Evolutionary conservation across 2,113 vertebrate genomes (phyloP).

Genomic region (Stomatorhinus ivindoensis): DNA sequence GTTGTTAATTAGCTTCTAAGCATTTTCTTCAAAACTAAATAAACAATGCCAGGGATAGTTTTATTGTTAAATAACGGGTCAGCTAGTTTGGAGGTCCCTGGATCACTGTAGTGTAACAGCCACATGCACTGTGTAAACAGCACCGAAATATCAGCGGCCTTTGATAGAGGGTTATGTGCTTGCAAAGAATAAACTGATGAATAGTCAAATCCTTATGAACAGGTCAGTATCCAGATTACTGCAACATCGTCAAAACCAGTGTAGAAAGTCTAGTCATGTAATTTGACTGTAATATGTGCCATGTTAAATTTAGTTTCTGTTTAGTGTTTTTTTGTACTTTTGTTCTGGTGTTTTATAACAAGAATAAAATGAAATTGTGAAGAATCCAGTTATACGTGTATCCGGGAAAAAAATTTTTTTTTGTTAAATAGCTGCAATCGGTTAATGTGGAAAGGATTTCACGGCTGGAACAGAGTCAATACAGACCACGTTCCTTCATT

Average conservation of each 20-base stretch:
- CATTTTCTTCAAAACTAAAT: neutral
- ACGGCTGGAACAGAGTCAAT: neutral
- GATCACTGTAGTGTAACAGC: neutral
- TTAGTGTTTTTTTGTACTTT: neutral
- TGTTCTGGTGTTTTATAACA: neutral
- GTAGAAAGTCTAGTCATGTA: neutral
- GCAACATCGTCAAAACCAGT: neutral
- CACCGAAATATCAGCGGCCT: neutral
- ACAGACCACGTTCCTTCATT: neutral
- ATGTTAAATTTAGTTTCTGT: neutral
- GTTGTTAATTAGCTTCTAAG: neutral
- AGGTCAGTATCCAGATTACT: neutral
- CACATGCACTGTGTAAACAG: neutral
- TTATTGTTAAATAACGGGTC: neutral
- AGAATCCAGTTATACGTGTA: too few relatives aligned
- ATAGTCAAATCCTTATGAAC: neutral
- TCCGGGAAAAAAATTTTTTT: neutral
- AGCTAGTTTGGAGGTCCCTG: neutral
- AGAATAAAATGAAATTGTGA: neutral
- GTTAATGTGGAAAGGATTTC: neutral
- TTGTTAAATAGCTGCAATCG: neutral
- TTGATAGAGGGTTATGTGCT: neutral
- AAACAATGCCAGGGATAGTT: neutral
- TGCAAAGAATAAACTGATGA: neutral
- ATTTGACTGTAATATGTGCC: neutral